Evolutionary conservation across 1,140 invertebrate genomes (phyloP).

Genomic region (Hycleus phaleratus): DNA sequence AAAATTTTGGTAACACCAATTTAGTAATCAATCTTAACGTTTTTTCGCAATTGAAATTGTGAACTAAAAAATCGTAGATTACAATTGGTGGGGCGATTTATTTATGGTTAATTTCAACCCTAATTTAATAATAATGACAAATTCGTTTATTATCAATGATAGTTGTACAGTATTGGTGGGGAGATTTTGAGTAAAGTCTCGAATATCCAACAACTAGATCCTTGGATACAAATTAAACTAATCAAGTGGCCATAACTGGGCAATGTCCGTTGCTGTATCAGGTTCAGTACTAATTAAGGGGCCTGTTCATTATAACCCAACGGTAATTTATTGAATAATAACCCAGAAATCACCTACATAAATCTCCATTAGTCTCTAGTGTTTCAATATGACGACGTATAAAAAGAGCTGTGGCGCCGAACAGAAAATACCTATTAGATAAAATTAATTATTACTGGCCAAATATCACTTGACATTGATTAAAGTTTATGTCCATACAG

Average conservation of each 20-base stretch:
- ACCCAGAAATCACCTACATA: slow-evolving; percentile 38
- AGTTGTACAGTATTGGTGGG: background rate
- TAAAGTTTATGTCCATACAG: slow-evolving; percentile 13
- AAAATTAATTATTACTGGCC: slow-evolving; percentile 24
- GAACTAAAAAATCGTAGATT: no score
- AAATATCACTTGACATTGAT: slow-evolving; percentile 16
- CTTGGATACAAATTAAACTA: slow-evolving; percentile 32
- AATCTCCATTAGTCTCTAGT: slow-evolving; percentile 36
- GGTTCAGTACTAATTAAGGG: slow-evolving; percentile 37
- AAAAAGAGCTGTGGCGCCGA: slow-evolving; percentile 24
- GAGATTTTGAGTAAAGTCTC: slow-evolving; percentile 16
- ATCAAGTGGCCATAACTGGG: slow-evolving; percentile 37
- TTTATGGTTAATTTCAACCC: no score
- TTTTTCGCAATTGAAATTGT: no score
- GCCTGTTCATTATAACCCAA: slow-evolving; percentile 34
- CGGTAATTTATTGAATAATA: slow-evolving; percentile 41
- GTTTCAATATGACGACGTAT: slow-evolving; percentile 28
- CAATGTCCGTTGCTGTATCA: slow-evolving; percentile 34
- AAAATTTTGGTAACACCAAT: no score
- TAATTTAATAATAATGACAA: no score
- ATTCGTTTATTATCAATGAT: no score
- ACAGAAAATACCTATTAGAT: slow-evolving; percentile 28
- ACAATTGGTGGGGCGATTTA: no score
- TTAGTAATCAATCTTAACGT: no score
- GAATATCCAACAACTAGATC: slow-evolving; percentile 17